Evolutionary conservation across 1,140 invertebrate species (phyloP).

Genomic region (Cheumatopsyche charites): DNA sequence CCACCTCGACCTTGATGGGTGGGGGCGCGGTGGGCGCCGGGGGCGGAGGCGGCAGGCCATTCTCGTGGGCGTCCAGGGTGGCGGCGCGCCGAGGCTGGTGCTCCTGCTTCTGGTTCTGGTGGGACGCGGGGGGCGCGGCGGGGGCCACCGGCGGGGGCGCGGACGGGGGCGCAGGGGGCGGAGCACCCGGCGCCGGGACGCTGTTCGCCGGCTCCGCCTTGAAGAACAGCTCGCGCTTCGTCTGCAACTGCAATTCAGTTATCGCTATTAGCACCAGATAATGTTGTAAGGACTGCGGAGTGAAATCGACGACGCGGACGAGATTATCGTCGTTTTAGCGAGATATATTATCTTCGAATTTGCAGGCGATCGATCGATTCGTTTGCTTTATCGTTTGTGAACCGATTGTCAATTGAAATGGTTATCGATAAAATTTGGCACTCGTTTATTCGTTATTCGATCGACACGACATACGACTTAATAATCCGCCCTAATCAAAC

Average conservation of each 20-base stretch:
- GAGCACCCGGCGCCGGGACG: slow-evolving; percentile 50
- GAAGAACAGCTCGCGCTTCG: slow-evolving; percentile 79
- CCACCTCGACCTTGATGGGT: slow-evolving; percentile 51
- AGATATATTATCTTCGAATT: not conserved
- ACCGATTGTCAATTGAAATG: too few relatives aligned
- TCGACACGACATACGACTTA: too few relatives aligned
- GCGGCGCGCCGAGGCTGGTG: slow-evolving; percentile 54
- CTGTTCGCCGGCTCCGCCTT: slow-evolving; percentile 63
- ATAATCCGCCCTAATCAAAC: too few relatives aligned
- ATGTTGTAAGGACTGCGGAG: slow-evolving; percentile 3
- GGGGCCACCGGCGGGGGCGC: slow-evolving; percentile 56
- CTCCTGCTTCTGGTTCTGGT: not conserved
- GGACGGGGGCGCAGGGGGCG: slow-evolving; percentile 53
- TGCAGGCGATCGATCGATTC: not conserved
- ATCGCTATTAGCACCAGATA: not conserved
- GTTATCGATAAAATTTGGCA: too few relatives aligned
- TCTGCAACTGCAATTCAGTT: slow-evolving; percentile 69
- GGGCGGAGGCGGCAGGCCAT: slow-evolving; percentile 59
- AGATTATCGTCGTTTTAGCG: not conserved
- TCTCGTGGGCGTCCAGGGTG: slow-evolving; percentile 54
- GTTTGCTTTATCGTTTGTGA: not conserved
- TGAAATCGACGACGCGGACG: not conserved
- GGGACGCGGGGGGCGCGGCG: slow-evolving; percentile 54
- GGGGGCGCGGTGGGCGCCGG: slow-evolving; percentile 60
- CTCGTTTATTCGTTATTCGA: too few relatives aligned